These are phyloP conservation scores for Iselma pallidipennis DNA, from an alignment of 2,888 invertebrate species.

Conservation along the genomic window DNA sequence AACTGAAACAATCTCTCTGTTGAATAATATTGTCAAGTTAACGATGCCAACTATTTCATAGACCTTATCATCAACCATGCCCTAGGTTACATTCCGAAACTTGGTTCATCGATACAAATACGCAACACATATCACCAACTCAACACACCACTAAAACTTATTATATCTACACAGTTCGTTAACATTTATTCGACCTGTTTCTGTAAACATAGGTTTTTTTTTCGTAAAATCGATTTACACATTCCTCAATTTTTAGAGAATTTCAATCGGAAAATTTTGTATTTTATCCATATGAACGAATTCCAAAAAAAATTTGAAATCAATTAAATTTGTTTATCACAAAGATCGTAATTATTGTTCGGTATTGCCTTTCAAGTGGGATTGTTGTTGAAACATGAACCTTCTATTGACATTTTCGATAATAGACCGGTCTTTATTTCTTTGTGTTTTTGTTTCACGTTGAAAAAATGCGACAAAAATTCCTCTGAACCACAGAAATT, in stretches of 20 bases:
- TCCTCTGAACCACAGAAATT: too few species aligned
- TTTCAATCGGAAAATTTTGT: too few species aligned
- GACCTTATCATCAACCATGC: not conserved
- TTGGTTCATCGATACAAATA: too few species aligned
- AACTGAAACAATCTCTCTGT: not conserved
- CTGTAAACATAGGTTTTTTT: too few species aligned
- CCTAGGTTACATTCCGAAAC: not conserved
- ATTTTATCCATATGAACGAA: too few species aligned
- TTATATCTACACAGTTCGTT: too few species aligned
- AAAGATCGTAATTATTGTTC: not conserved
- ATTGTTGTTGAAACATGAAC: not conserved
- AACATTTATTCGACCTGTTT: too few species aligned
- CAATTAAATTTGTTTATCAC: not conserved
- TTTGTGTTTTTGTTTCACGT: not conserved
- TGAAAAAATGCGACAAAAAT: not conserved
- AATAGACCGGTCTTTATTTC: not conserved
- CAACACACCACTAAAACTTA: too few species aligned
- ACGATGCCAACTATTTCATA: not conserved
- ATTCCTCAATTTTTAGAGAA: too few species aligned
- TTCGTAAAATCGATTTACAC: too few species aligned
- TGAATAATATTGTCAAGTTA: not conserved
- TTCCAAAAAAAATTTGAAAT: too few species aligned
- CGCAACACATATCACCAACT: too few species aligned
- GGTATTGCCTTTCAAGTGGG: not conserved
- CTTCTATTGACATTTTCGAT: not conserved